These are phyloP conservation scores for Xiphias gladius DNA, from an alignment of 2,113 vertebrate species.

Conservation along the genomic window DNA sequence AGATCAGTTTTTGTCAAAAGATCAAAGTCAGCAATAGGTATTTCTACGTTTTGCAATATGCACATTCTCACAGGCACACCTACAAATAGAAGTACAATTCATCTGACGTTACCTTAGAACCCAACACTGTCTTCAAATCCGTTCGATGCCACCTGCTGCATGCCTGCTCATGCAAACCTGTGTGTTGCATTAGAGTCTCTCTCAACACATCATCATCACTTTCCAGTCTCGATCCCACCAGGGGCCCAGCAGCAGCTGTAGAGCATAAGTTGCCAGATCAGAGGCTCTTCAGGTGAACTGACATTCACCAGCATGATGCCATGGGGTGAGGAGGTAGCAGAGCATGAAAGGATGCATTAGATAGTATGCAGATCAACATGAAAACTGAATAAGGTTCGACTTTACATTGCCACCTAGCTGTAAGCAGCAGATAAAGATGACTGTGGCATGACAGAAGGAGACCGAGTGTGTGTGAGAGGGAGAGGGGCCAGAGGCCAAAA, in stretches of 20 bases:
- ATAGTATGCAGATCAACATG: slow-evolving; percentile 49
- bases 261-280: slow-evolving; percentile 55
- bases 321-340: slow-evolving; percentile 56
- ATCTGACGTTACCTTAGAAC: slow-evolving; percentile 5
- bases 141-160: slow-evolving; percentile 53
- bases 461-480: neutral
- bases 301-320: slow-evolving; percentile 50
- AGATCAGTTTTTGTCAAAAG: slow-evolving; percentile 14
- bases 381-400: slow-evolving; percentile 14
- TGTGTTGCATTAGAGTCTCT: neutral
- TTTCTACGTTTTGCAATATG: neutral
- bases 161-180: slow-evolving; percentile 37
- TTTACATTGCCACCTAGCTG: slow-evolving; percentile 37
- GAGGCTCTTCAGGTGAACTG: slow-evolving; percentile 45
- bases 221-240: slow-evolving; percentile 40
- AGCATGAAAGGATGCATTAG: slow-evolving; percentile 52
- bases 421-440: slow-evolving; percentile 14
- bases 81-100: neutral
- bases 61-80: slow-evolving; percentile 16
- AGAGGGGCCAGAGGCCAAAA: slow-evolving; percentile 1
- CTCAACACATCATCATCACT: slow-evolving; percentile 54
- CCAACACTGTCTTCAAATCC: slow-evolving; percentile 18
- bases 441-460: neutral
- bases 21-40: slow-evolving; percentile 28
- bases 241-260: slow-evolving; percentile 48